Evolutionary conservation across 2,113 vertebrate genomes (phyloP).

Genomic region (cat (Felis catus)): DNA sequence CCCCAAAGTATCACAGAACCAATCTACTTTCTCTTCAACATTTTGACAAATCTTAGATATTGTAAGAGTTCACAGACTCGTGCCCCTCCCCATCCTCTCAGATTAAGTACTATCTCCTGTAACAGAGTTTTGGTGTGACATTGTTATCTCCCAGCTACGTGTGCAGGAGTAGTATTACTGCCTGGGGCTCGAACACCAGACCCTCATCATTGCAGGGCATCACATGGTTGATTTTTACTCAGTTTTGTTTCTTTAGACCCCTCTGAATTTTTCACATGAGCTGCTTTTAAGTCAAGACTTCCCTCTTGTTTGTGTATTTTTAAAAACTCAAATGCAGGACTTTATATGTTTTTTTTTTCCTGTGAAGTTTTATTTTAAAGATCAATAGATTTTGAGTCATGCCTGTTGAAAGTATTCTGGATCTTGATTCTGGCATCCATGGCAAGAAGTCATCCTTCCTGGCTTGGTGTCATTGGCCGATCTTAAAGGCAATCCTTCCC

Average conservation of each 20-base stretch:
- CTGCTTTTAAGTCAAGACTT: not conserved
- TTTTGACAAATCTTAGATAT: not conserved
- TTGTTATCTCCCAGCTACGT: not conserved
- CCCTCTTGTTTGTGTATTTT: not conserved
- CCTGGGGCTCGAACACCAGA: not conserved
- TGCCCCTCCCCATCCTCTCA: not conserved
- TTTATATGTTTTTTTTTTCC: not conserved
- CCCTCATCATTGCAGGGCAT: not conserved
- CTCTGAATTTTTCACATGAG: not conserved
- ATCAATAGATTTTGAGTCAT: not conserved
- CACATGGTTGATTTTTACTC: not conserved
- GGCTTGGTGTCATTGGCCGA: not conserved
- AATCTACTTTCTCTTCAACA: not conserved
- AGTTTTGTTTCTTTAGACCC: not conserved
- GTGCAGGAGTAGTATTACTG: not conserved
- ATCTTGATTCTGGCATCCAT: not conserved
- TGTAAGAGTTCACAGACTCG: not conserved
- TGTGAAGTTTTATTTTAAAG: not conserved
- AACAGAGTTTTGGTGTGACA: not conserved
- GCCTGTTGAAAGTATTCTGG: not conserved
- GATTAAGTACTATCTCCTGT: not conserved
- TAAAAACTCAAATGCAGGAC: not conserved
- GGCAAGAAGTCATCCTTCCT: not conserved
- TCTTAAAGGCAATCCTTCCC: not conserved
- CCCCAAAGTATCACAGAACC: not conserved